These are phyloP conservation scores for Hystrix cristata DNA, from an alignment of 2,113 vertebrate genomes.

Conservation along the genomic window DNA sequence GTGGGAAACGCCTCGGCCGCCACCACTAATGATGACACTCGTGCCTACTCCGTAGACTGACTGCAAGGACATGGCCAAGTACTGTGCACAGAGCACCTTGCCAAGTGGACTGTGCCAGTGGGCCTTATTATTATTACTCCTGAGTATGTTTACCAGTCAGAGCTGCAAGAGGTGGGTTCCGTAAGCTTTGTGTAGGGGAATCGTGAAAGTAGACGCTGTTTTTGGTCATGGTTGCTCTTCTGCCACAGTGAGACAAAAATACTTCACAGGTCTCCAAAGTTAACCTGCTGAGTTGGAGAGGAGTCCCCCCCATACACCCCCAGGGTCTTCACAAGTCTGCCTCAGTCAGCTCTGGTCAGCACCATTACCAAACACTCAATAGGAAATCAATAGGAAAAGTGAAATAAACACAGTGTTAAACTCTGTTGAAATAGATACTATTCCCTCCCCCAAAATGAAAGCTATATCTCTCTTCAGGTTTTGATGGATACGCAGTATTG, in stretches of 20 bases:
- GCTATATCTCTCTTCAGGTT: neutral
- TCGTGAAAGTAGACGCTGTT: neutral
- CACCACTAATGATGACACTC: neutral
- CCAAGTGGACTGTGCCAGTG: neutral
- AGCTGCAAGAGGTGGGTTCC: neutral
- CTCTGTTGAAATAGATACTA: conserved; percentile 17
- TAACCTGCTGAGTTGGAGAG: conserved; percentile 69
- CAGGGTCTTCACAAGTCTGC: conserved; percentile 40
- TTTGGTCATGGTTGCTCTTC: conserved; percentile 61
- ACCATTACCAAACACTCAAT: neutral
- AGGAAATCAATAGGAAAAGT: conserved; percentile 41
- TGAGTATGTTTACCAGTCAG: neutral
- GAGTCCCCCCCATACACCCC: neutral
- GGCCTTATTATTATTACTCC: neutral
- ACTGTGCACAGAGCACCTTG: neutral
- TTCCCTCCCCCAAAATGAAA: conserved; percentile 44
- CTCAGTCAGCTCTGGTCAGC: conserved; percentile 56
- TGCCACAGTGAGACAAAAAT: conserved; percentile 61
- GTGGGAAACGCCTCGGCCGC: neutral
- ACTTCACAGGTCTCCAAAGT: conserved; percentile 59
- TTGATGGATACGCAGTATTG: neutral
- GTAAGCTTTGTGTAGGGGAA: conserved; percentile 25
- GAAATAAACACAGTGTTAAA: neutral
- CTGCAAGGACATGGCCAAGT: neutral
- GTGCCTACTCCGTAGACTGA: neutral